phyloP scores from a whole-genome alignment of 2,888 invertebrate species.

The Camponotus fellah region DNA sequence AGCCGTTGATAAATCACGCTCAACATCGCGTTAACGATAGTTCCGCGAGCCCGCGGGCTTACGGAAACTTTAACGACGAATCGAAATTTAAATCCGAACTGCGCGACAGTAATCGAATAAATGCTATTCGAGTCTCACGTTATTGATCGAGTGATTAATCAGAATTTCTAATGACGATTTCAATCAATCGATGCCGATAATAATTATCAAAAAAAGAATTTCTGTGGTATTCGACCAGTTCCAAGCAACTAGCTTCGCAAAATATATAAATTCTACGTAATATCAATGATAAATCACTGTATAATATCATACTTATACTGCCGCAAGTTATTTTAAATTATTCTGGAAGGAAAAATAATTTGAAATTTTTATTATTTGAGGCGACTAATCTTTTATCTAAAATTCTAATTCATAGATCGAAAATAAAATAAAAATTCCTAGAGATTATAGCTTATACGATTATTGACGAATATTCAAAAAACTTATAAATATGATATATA shows the following conservation, averaged over 20 bases:
- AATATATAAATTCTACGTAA: neutral
- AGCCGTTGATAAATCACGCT: constrained; percentile 74
- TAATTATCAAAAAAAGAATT: neutral
- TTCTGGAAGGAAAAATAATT: neutral
- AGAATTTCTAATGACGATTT: constrained; percentile 2
- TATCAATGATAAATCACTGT: neutral
- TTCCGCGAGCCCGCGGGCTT: constrained; percentile 52
- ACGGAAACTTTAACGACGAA: constrained; percentile 60
- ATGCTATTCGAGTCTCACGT: neutral
- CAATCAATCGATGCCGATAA: neutral
- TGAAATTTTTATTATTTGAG: neutral
- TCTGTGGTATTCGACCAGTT: neutral
- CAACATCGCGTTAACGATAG: constrained; percentile 70
- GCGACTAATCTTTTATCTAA: neutral
- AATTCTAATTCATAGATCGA: neutral
- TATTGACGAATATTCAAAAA: neutral
- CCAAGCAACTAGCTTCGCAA: neutral
- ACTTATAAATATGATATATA: neutral
- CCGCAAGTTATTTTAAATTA: neutral
- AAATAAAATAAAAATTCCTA: neutral
- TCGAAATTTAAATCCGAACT: neutral
- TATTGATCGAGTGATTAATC: neutral
- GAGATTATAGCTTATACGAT: neutral
- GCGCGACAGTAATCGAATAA: constrained; percentile 11
- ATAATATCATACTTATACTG: neutral